Percentiles rank a stretch among this genome's conserved stretches.
Conservation (phyloP, 2,113 vertebrate genomes). For the Tetraodon nigroviridis region DNA sequence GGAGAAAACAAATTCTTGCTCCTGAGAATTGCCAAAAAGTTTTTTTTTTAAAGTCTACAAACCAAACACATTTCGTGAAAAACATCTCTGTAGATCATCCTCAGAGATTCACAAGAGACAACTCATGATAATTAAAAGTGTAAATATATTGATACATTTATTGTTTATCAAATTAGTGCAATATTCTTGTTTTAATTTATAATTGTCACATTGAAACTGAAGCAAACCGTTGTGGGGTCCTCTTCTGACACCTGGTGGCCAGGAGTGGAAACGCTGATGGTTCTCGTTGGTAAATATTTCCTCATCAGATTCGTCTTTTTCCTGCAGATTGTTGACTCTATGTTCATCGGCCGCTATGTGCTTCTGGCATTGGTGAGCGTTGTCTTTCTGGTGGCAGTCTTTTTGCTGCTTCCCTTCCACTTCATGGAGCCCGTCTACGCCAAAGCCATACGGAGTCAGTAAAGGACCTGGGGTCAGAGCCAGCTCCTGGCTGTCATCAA, state of each 20-base stretch:
- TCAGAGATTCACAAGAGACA: no score
- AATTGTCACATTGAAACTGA: no score
- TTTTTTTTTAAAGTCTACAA: no score
- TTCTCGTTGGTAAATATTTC: background rate
- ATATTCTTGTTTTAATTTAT: no score
- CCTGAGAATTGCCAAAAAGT: no score
- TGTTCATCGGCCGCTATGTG: conserved; percentile 86
- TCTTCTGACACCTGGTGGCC: conserved; percentile 71
- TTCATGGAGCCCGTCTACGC: conserved; percentile 83
- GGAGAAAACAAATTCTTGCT: no score
- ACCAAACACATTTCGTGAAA: no score
- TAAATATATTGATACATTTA: no score
- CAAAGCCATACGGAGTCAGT: conserved; percentile 75
- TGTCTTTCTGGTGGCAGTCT: conserved; percentile 75
- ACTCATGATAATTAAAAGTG: no score
- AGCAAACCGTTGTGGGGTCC: conserved; percentile 13
- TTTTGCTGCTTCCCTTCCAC: conserved; percentile 82
- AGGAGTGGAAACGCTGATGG: conserved; percentile 1
- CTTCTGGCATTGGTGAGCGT: conserved; percentile 74
- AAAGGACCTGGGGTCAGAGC: conserved; percentile 39
- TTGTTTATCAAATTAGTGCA: no score
- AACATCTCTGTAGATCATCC: no score
- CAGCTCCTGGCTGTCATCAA: conserved; percentile 31
- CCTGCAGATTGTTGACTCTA: conserved; percentile 82
- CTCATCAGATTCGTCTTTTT: background rate